phyloP scores from a whole-genome alignment of 2,113 vertebrate species.

The Dipodomys stephensi region DNA sequence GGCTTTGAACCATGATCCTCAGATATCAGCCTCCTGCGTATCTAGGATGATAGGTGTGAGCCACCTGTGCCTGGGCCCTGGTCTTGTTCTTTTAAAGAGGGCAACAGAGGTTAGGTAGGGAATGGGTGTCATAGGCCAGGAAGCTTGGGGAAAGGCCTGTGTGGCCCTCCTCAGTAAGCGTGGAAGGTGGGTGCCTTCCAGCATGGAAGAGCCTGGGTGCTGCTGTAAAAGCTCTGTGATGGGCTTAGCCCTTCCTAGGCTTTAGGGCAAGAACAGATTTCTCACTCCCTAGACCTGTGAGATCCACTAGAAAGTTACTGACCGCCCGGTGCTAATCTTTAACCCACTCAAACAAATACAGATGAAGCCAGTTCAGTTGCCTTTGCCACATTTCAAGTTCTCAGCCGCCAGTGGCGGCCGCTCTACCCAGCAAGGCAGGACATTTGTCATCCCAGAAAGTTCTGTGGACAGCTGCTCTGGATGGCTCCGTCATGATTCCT shows the following conservation, averaged over 20 bases:
- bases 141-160: not conserved
- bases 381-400: not conserved
- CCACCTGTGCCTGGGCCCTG: not conserved
- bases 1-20: no score
- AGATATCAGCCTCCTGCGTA: no score
- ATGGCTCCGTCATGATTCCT: not conserved
- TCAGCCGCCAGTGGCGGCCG: not conserved
- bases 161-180: not conserved
- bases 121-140: not conserved
- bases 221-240: no score
- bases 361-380: not conserved
- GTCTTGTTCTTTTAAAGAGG: not conserved
- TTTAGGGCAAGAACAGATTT: not conserved
- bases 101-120: not conserved
- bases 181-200: not conserved
- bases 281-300: not conserved
- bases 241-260: not conserved
- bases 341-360: not conserved
- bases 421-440: not conserved
- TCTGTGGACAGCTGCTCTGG: not conserved
- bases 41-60: no score
- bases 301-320: accelerated
- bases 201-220: not conserved
- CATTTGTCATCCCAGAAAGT: not conserved
- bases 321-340: not conserved